Evolutionary conservation across 2,797 vertebrate species (phyloP).

Genomic region (Acestrorhynchus altus): DNA sequence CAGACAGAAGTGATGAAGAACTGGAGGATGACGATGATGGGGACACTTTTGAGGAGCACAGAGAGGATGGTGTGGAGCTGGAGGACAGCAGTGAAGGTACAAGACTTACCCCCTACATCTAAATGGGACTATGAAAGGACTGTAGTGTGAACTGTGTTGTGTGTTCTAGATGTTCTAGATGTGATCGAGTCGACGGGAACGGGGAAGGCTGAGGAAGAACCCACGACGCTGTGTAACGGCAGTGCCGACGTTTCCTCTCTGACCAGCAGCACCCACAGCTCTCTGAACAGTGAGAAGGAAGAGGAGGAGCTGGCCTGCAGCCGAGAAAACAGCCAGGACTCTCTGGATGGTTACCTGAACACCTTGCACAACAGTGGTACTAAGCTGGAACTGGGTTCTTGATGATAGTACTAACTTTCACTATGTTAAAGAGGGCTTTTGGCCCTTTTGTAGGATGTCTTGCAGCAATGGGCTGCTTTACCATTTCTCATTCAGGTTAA

Average conservation of each 20-base stretch:
- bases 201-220: slow-evolving; percentile 58
- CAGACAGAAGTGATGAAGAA: slow-evolving; percentile 80
- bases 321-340: slow-evolving; percentile 61
- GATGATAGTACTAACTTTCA: neutral
- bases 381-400: slow-evolving; percentile 31
- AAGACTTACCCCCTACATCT: neutral
- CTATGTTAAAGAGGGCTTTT: too few relatives aligned
- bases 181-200: slow-evolving; percentile 56
- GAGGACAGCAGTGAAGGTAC: slow-evolving; percentile 58
- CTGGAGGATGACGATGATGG: slow-evolving; percentile 59
- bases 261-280: slow-evolving; percentile 76
- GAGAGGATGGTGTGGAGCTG: slow-evolving; percentile 62
- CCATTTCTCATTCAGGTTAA: too few relatives aligned
- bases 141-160: too few relatives aligned
- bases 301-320: slow-evolving; percentile 78
- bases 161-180: slow-evolving; percentile 24
- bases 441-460: too few relatives aligned
- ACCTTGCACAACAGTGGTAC: neutral
- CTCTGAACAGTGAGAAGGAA: slow-evolving; percentile 76
- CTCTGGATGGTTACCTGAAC: neutral
- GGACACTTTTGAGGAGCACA: slow-evolving; percentile 65
- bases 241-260: slow-evolving; percentile 73
- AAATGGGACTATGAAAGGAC: neutral
- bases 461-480: too few relatives aligned
- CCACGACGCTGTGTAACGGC: slow-evolving; percentile 72